These are phyloP conservation scores for Hirudinaria manillensis DNA, from an alignment of 2,888 invertebrate genomes.

Conservation along the genomic window DNA sequence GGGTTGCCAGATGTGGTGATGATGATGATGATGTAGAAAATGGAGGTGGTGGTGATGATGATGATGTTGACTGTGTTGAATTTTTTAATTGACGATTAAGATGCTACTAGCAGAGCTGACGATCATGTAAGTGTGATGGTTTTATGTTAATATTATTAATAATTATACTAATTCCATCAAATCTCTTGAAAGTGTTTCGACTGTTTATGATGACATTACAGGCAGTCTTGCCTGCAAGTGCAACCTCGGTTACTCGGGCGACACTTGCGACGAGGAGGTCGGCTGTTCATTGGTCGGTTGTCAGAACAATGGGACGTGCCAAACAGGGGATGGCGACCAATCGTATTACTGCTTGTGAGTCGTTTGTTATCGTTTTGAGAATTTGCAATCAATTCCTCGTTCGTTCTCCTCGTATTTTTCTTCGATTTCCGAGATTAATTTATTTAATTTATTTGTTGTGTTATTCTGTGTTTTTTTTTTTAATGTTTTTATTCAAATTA, in stretches of 20 bases:
- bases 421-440: neutral
- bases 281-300: neutral
- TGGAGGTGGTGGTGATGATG: slow-evolving; percentile 14
- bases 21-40: neutral
- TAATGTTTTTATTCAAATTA: too few species aligned
- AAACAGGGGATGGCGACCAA: neutral
- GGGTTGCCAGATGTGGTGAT: neutral
- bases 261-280: slow-evolving; percentile 30
- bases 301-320: slow-evolving; percentile 29
- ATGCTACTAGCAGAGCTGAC: neutral
- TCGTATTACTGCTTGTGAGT: slow-evolving; percentile 24
- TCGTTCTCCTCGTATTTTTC: neutral
- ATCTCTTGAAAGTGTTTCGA: too few species aligned
- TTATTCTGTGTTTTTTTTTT: too few species aligned
- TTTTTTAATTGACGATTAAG: neutral
- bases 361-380: neutral
- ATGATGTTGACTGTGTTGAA: neutral
- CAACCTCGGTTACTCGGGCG: slow-evolving; percentile 24
- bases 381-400: neutral
- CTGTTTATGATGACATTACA: too few species aligned
- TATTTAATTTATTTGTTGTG: too few species aligned
- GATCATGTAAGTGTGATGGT: neutral
- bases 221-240: slow-evolving; percentile 7
- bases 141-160: neutral
- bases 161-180: neutral